Conservation (phyloP, 2,888 invertebrate species). For the Hermaeophaga mercurialis region DNA sequence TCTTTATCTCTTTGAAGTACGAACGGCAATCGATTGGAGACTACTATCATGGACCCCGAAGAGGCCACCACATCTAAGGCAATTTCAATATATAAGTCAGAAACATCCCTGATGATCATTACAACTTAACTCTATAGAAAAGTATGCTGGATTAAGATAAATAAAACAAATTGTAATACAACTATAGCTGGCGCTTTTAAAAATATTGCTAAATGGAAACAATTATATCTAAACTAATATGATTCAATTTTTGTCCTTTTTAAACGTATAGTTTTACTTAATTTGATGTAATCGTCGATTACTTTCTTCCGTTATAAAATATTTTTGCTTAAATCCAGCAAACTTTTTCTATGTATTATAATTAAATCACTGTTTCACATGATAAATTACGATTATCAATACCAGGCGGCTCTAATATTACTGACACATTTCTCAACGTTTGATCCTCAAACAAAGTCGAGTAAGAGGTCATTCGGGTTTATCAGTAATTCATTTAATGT, state of each 20-base stretch:
- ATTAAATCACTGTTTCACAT: not conserved
- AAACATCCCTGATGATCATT: constrained; percentile 16
- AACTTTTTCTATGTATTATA: not conserved
- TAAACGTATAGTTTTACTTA: too few relatives aligned
- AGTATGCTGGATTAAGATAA: not conserved
- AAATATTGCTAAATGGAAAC: too few relatives aligned
- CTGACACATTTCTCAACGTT: constrained; percentile 18
- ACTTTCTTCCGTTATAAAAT: too few relatives aligned
- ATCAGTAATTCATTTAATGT: constrained; percentile 21
- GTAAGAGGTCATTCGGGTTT: constrained; percentile 23
- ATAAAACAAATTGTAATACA: too few relatives aligned
- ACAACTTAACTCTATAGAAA: constrained; percentile 2
- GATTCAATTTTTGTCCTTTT: too few relatives aligned
- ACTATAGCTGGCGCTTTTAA: too few relatives aligned
- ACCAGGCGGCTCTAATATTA: constrained; percentile 1
- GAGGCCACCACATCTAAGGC: constrained; percentile 56
- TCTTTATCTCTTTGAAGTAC: constrained; percentile 77
- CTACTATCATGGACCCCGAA: constrained; percentile 82
- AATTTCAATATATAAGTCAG: constrained; percentile 28
- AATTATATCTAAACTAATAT: too few relatives aligned
- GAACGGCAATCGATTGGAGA: constrained; percentile 89
- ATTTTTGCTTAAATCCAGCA: too few relatives aligned
- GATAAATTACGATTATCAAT: not conserved
- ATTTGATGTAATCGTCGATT: too few relatives aligned
- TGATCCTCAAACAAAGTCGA: constrained; percentile 28